These are phyloP conservation scores for Drosophila repleta DNA, from an alignment of 1,140 invertebrate genomes.

Conservation along the genomic window DNA sequence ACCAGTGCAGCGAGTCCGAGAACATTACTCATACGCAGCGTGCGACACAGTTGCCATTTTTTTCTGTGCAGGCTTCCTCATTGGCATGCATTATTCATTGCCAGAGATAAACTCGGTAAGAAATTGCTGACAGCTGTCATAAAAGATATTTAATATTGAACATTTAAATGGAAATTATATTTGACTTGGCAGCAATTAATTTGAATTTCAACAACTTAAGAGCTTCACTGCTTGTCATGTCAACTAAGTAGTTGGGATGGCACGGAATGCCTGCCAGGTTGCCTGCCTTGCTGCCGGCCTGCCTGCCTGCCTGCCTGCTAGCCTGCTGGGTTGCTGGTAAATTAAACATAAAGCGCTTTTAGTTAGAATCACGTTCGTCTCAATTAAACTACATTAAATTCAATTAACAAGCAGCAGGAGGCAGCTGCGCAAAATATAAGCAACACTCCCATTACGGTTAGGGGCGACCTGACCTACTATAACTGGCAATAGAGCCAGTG, in stretches of 20 bases:
- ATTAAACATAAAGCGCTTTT: constrained; percentile 82
- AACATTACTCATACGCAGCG: constrained; percentile 75
- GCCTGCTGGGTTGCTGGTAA: constrained; percentile 64
- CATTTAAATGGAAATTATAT: constrained; percentile 54
- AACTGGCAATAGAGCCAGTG: constrained; percentile 28
- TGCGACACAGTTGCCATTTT: constrained; percentile 61
- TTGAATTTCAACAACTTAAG: constrained; percentile 72
- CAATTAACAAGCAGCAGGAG: constrained; percentile 70
- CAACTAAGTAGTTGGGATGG: constrained; percentile 36
- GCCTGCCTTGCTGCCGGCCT: constrained; percentile 1
- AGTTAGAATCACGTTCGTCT: constrained; percentile 82
- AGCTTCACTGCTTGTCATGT: constrained; percentile 49
- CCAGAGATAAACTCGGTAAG: constrained; percentile 57
- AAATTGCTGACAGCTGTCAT: constrained; percentile 73
- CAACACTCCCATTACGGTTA: constrained; percentile 77
- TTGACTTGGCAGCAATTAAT: constrained; percentile 71
- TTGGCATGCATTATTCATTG: constrained; percentile 71
- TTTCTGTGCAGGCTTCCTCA: constrained; percentile 15
- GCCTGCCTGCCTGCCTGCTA: background rate
- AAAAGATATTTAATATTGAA: constrained; percentile 72
- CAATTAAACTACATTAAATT: constrained; percentile 84
- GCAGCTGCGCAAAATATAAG: constrained; percentile 55
- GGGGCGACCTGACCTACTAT: constrained; percentile 31
- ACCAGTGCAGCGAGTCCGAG: constrained; percentile 31
- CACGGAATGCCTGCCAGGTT: constrained; percentile 19